Base-by-base conservation (phyloP, 2,888 invertebrate genomes). In the Philereme vetulata region DNA sequence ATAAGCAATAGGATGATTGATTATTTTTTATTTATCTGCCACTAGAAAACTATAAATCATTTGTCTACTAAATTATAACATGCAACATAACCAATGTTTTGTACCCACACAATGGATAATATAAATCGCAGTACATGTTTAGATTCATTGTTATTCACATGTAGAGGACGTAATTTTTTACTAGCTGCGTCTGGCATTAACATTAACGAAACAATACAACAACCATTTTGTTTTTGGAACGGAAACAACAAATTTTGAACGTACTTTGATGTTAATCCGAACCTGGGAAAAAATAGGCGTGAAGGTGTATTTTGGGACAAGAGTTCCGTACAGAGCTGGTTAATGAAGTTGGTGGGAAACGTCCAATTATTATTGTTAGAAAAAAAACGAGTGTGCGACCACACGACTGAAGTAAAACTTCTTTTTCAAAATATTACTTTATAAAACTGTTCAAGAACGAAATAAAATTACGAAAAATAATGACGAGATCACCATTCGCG, bases 121-220 rank as follows among this genome's bases (percentile, higher is more conserved):
- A 68, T 60, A 62, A 67, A 68, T 64, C 49, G 62, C 45, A 51
- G 62, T 66, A 48, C 60, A 64, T 64, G 61, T 68, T 70, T 59
- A 56, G 33, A 59, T 70, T 75, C 77, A 80, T 81, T 81, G 74
- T 82, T 80, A 78, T 79, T 78, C 78, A 74, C 64, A 65, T 72
- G 76, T 75, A 68, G 70, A 76, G 80, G 77, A 79, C 82, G 75
- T 75, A 68, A 75, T 80, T 83, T 83, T 81, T 80, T 80, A 76
- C 79, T 64, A 61, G 65, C 66, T 65, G 57, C 64, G 66, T 68
- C 70, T 70, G 62, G 68, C 61, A 72, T 72, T 72, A 64, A 63
- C 61, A 64, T 61, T 60, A 69, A 66, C 71, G 70, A 78, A 80
- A 82, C 80, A 82, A 82, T 81, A 74, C 77, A 72, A 55, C 63